phyloP scores from a whole-genome alignment of 2,797 vertebrate species.

The Gymnothorax reevesii region DNA sequence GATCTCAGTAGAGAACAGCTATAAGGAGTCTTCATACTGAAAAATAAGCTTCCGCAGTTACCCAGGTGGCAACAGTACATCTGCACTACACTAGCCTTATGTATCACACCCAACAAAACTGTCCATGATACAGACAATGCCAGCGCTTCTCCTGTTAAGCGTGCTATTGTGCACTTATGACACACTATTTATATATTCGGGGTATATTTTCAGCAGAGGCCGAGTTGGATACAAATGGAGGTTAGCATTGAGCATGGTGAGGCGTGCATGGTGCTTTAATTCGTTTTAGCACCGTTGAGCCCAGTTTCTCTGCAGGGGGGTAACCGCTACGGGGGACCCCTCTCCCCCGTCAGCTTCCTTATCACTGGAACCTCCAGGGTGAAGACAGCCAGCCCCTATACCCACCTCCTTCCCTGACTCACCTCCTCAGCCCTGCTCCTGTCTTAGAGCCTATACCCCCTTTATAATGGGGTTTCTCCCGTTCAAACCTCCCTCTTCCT shows the following conservation, averaged over 20 bases:
- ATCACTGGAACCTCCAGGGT: slow-evolving; percentile 39
- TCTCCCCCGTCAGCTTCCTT: background rate
- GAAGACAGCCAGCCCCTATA: slow-evolving; percentile 29
- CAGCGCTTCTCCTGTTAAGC: background rate
- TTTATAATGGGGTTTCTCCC: slow-evolving; percentile 55
- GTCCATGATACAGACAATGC: background rate
- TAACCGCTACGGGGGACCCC: background rate
- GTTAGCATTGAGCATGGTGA: background rate
- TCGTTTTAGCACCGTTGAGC: background rate
- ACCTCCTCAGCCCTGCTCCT: slow-evolving; percentile 37
- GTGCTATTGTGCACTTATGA: background rate
- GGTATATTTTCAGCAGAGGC: background rate
- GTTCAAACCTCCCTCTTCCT: slow-evolving; percentile 52
- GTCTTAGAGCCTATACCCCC: slow-evolving; percentile 18
- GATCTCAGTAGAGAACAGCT: background rate
- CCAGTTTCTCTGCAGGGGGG: slow-evolving; percentile 25
- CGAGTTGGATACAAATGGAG: slow-evolving; percentile 21
- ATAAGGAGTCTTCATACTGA: background rate
- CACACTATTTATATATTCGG: background rate
- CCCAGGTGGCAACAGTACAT: background rate
- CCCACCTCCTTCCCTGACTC: background rate
- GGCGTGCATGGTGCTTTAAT: background rate
- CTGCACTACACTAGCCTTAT: background rate
- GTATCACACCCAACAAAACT: background rate
- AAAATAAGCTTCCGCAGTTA: background rate